These are phyloP conservation scores for Pollimyrus isidori DNA, from an alignment of 2,113 vertebrate genomes.

Conservation along the genomic window DNA sequence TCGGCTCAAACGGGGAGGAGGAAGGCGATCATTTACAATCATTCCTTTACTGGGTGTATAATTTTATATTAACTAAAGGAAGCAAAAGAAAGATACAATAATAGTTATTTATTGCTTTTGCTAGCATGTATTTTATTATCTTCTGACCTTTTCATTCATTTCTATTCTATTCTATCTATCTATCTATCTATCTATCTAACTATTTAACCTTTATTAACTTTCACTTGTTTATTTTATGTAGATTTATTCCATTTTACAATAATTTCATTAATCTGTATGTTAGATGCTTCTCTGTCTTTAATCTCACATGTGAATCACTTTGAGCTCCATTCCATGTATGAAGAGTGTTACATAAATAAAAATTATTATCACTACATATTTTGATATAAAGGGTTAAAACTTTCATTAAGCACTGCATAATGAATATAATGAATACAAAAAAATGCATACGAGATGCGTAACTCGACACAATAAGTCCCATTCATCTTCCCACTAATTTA, in stretches of 20 bases:
- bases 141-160: neutral
- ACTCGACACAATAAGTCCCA: neutral
- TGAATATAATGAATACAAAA: neutral
- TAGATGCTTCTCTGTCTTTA: too few species aligned
- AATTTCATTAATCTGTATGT: too few species aligned
- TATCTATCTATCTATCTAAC: neutral
- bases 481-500: neutral
- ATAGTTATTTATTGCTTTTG: neutral
- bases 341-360: too few species aligned
- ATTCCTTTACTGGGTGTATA: neutral
- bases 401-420: neutral
- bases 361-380: neutral
- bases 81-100: neutral
- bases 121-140: neutral
- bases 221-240: neutral
- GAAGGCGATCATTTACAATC: neutral
- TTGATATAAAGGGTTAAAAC: neutral
- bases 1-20: neutral
- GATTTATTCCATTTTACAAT: neutral
- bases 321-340: too few species aligned
- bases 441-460: neutral
- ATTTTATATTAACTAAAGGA: neutral
- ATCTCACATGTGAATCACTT: too few species aligned
- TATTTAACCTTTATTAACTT: neutral
- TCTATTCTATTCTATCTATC: neutral